These are phyloP conservation scores for Baryphthengus martii DNA, from an alignment of 2,113 vertebrate species.

Conservation along the genomic window DNA sequence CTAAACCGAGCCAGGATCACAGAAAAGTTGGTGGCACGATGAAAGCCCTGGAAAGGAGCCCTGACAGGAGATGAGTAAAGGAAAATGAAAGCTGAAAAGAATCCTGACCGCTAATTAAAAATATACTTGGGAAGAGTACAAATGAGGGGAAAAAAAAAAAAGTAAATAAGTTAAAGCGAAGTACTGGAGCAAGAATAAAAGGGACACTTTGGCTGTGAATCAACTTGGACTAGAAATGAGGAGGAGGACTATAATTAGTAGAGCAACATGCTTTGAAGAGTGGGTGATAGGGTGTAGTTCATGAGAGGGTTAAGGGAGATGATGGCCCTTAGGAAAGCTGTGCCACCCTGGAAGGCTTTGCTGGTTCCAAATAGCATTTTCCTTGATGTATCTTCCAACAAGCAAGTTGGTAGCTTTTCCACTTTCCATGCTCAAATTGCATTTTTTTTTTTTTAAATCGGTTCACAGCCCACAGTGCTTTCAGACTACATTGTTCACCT, in stretches of 20 bases:
- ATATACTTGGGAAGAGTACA: background rate
- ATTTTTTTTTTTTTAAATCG: background rate
- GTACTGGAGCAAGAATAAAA: background rate
- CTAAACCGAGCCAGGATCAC: background rate
- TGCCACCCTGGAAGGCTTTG: background rate
- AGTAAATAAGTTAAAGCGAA: background rate
- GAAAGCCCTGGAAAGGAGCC: background rate
- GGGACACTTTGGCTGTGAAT: background rate
- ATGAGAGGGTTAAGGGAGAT: background rate
- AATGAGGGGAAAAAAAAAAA: background rate
- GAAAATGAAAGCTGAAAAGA: background rate
- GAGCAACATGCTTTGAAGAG: background rate
- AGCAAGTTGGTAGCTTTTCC: background rate
- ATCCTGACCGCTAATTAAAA: background rate
- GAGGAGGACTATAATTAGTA: background rate
- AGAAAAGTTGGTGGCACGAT: background rate
- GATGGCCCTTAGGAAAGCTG: background rate
- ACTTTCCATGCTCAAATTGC: background rate
- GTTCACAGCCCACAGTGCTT: background rate
- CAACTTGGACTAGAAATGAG: background rate
- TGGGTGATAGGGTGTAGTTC: background rate
- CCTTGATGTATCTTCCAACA: background rate
- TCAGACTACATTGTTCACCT: background rate
- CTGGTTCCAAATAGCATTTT: background rate
- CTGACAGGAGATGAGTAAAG: background rate